Evolutionary conservation across 2,888 invertebrate genomes (phyloP).

Genomic region (Idaea straminata): DNA sequence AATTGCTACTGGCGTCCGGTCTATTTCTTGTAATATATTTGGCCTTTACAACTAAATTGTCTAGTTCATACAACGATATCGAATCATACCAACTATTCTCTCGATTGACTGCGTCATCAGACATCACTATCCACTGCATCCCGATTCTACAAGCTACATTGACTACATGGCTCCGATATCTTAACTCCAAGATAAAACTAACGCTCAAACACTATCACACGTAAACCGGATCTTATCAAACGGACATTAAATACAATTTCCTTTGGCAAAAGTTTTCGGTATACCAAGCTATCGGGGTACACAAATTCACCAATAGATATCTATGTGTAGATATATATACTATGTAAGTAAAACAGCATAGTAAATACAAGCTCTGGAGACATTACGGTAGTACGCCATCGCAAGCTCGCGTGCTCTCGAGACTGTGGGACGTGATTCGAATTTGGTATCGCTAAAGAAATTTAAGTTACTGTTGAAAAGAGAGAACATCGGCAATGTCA

Average conservation of each 20-base stretch:
- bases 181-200: conserved; percentile 1
- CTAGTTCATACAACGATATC: background rate
- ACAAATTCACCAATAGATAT: background rate
- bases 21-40: too few relatives aligned
- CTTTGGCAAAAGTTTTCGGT: background rate
- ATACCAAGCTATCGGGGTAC: background rate
- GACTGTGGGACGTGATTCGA: background rate
- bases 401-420: conserved; percentile 1
- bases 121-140: background rate
- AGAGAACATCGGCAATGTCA: background rate
- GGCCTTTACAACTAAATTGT: background rate
- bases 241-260: background rate
- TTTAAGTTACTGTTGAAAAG: background rate
- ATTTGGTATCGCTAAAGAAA: background rate
- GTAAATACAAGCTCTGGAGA: conserved; percentile 1
- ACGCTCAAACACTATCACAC: background rate
- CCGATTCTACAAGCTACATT: background rate
- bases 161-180: background rate
- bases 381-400: background rate
- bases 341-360: background rate
- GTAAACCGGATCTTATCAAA: background rate
- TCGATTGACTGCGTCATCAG: background rate
- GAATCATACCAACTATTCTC: background rate
- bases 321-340: background rate
- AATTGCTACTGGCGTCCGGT: too few relatives aligned